Evolutionary conservation across 2,113 vertebrate species (phyloP).

Genomic region (Lagenorhynchus albirostris): DNA sequence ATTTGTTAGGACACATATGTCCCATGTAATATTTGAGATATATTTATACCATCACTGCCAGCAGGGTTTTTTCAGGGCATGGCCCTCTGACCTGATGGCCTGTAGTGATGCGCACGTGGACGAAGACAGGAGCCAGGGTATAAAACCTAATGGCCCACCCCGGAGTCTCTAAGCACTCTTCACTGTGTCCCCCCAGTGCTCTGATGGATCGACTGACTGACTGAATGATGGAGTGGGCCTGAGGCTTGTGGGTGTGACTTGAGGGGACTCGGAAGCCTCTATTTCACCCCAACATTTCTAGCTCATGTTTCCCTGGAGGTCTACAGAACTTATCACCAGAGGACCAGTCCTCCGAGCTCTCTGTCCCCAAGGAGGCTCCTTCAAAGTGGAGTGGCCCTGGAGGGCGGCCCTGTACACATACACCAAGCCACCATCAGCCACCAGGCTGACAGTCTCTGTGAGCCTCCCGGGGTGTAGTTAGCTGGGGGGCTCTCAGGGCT

Average conservation of each 20-base stretch:
- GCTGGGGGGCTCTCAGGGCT: neutral
- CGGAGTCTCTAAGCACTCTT: neutral
- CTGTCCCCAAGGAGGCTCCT: neutral
- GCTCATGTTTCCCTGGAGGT: neutral
- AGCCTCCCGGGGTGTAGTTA: neutral
- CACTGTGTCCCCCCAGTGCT: neutral
- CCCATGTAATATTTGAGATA: neutral
- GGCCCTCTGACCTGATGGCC: neutral
- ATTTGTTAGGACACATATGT: neutral
- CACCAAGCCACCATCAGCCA: neutral
- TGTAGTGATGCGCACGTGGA: fast-evolving
- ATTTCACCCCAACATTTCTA: neutral
- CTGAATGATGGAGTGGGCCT: neutral
- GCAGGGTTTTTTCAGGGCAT: neutral
- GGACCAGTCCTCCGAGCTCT: too few relatives aligned
- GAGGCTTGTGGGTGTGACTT: neutral
- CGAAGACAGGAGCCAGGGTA: neutral
- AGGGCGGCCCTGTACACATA: neutral
- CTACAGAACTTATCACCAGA: neutral
- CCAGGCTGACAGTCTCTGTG: fast-evolving
- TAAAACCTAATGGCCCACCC: neutral
- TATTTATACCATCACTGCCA: neutral
- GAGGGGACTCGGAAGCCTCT: neutral
- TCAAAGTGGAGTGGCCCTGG: neutral
- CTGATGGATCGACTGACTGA: neutral